These are phyloP conservation scores for Crypturellus tataupa DNA, from an alignment of 2,797 vertebrate species.

Conservation along the genomic window DNA sequence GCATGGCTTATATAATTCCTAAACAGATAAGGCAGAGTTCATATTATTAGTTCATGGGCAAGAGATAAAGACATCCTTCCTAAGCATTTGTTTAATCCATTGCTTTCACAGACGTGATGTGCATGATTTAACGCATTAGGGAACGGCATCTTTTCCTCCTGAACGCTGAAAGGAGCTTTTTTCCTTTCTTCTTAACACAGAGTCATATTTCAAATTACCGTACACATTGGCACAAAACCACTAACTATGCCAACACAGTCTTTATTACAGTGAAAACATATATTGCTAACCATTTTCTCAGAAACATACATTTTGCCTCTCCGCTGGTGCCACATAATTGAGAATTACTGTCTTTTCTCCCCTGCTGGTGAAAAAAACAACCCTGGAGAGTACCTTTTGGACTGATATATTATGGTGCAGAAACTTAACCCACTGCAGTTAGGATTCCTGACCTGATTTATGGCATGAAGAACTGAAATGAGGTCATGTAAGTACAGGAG, in stretches of 20 bases:
- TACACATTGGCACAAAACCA: background rate
- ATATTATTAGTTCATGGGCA: constrained; percentile 32
- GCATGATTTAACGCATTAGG: constrained; percentile 45
- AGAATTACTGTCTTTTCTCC: constrained; percentile 46
- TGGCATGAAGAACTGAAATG: constrained; percentile 26
- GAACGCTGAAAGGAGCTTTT: background rate
- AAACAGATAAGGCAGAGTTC: constrained; percentile 44
- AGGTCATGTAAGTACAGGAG: constrained; percentile 50
- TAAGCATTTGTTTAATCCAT: constrained; percentile 60
- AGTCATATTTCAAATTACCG: constrained; percentile 49
- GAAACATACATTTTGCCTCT: background rate
- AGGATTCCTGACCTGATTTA: constrained; percentile 57
- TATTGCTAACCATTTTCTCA: constrained; percentile 43
- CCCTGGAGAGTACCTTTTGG: constrained; percentile 7
- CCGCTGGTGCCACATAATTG: background rate
- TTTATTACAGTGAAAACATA: constrained; percentile 54
- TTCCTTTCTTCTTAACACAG: background rate
- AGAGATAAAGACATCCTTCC: constrained; percentile 47
- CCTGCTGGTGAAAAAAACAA: constrained; percentile 30
- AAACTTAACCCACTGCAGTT: constrained; percentile 38
- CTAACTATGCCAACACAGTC: constrained; percentile 30
- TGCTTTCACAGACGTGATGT: background rate
- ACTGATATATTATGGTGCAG: constrained; percentile 50
- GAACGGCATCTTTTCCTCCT: constrained; percentile 45
- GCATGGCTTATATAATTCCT: constrained; percentile 28